Evolutionary conservation across 2,113 vertebrate species (phyloP), one percentile per base, ranked within the genome.

Genomic region (Condylura cristata): DNA sequence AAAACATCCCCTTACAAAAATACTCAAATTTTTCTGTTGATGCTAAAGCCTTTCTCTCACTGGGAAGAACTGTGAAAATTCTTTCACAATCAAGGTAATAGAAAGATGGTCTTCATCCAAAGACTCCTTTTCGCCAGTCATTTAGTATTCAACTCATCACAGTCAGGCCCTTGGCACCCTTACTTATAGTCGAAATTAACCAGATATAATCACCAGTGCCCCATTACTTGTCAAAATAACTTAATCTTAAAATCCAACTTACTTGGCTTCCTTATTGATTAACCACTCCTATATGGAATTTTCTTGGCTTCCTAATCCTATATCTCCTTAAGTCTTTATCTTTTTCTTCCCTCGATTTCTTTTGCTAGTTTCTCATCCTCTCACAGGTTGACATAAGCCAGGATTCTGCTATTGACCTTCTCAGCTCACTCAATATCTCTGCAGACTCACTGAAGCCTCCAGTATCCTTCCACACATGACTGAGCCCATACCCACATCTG

Each of bases 21-120:
- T 85, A 9, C 16, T 51, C 28, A 88, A 48, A 70, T 51, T 51
- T 86, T 86, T 83, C 44, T 20, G 28, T 75, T 74, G 58, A 63
- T 66, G 26, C 56, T 83, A 70, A 71, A 68, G 66, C 22, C 4
- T 3, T 90, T 90, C n/a, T 84, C 39, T 91, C 46, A n/a, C 41
- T n/a, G n/a, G n/a, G n/a, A n/a, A n/a, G n/a, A n/a, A n/a, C n/a
- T n/a, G n/a, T n/a, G n/a, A n/a, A n/a, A n/a, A n/a, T n/a, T n/a
- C n/a, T 96, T 96, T 87, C 70, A 84, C 17, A 93, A 56, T 51
- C 32, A 60, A 89, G n/a, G 79, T 75, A 8, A n/a, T 58, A 28
- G 14, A 70, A 81, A 72, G 70, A 90, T 46, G 20, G 4, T 16
- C 34, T 86, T 63, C 37, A 71, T 28, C 61, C 28, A 84, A 72